Evolutionary conservation across 2,888 invertebrate species (phyloP), one percentile per base, ranked within the genome.

Genomic region (Malthinus seriepunctatus): DNA sequence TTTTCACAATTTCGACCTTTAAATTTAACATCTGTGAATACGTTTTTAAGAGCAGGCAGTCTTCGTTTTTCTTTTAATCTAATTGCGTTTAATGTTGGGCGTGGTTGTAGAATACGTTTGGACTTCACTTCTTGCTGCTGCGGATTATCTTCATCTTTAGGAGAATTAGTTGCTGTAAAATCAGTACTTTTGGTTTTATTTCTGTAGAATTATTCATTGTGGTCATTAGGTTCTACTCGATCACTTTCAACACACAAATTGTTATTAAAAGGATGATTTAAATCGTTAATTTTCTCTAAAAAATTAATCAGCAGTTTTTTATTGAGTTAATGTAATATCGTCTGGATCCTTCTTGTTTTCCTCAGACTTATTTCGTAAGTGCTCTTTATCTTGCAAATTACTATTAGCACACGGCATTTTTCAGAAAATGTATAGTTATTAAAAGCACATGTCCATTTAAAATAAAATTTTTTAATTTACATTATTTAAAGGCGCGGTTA

Each of bases 1-100:
- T 86, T 87, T 78, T 97, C 97, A 73, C 89, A 81, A 0, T 92
- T 91, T 78, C 89, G 90, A 62, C 93, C 93, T 76, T 86, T 85
- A 69, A 91, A 92, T 74, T 90, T 89, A 9, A 95, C 87, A 69
- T 90, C 87, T 71, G 90, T 86, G 69, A 93, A 95, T 71, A 90
- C 84, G 3, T 88, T 84, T 56, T 90, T 88, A 35, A 97, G 82
- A 0, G 88, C 86, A n/a, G 88, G 85, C 51, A 97, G 84, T 1
- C 97, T 97, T 66, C 91, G 84, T 0, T 87, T 85, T 0, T 93
- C 90, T 58, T 86, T 89, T 9, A 97, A 78, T 5, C 86, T 84
- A 31, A 88, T 87, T 0, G 86, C 84, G 63, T 90, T 87, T 14
- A 93, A 76, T 63, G 86, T 83, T 1, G 86, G 86, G 55, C 86